phyloP scores from a whole-genome alignment of 2,888 invertebrate genomes.

The Eulithis testata region DNA sequence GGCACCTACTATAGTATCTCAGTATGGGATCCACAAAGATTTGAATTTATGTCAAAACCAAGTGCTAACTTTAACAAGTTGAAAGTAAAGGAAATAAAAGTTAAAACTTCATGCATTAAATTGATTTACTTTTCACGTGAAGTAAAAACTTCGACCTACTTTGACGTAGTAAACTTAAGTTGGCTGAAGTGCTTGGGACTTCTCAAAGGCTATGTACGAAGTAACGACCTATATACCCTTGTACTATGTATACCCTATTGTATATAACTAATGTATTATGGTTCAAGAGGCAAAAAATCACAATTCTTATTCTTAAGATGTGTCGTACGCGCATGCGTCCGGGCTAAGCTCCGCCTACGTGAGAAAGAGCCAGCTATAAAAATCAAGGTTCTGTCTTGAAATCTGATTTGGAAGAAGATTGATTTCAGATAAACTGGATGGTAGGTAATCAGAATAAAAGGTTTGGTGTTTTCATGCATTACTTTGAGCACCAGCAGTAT shows the following conservation, averaged over 20 bases:
- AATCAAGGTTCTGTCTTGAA: conserved; percentile 58
- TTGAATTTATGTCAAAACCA: not conserved
- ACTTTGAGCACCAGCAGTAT: not conserved
- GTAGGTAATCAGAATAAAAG: conserved; percentile 67
- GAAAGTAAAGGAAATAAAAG: not conserved
- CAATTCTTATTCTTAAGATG: conserved; percentile 79
- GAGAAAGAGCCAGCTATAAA: conserved; percentile 66
- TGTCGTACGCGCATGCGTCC: conserved; percentile 70
- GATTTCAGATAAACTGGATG: conserved; percentile 67
- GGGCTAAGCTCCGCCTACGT: conserved; percentile 66
- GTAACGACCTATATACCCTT: conserved; percentile 47
- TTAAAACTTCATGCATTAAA: conserved; percentile 26
- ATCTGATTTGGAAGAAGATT: conserved; percentile 65
- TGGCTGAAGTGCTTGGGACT: conserved; percentile 15
- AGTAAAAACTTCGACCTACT: conserved; percentile 32
- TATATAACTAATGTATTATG: conserved; percentile 66
- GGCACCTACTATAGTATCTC: no score
- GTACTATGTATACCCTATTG: conserved; percentile 49
- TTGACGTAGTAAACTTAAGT: conserved; percentile 28
- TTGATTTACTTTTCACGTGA: conserved; percentile 22
- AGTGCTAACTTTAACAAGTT: not conserved
- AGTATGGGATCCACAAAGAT: conserved; percentile 1
- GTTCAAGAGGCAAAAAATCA: conserved; percentile 62
- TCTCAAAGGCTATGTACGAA: conserved; percentile 34
- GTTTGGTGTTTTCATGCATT: conserved; percentile 40